A percentile compares a stretch with the other conserved stretches of the same genome.
phyloP scores from a whole-genome alignment of 2,797 vertebrate genomes.

The Enteromius unitaeniatus region DNA sequence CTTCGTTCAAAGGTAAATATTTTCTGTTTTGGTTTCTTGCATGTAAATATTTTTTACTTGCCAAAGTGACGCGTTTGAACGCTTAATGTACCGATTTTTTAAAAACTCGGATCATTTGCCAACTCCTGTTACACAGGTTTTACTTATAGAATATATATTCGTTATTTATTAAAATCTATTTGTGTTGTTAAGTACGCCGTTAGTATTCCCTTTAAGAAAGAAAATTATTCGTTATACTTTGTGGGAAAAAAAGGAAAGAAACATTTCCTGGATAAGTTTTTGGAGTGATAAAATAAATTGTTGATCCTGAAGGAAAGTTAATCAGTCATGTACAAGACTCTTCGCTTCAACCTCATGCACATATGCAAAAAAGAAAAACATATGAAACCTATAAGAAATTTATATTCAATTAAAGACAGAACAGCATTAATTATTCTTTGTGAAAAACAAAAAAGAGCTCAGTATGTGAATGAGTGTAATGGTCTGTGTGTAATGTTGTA shows the following conservation, averaged over 20 bases:
- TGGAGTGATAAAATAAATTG: neutral
- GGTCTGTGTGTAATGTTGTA: too few relatives aligned
- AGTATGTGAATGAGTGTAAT: neutral
- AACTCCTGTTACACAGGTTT: neutral
- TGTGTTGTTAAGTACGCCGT: neutral
- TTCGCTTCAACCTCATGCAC: neutral
- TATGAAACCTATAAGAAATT: neutral
- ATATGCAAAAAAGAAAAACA: neutral
- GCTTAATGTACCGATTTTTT: neutral
- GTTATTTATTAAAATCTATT: neutral
- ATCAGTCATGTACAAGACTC: neutral
- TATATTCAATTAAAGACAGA: neutral
- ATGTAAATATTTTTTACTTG: neutral
- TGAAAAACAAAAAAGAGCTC: too few relatives aligned
- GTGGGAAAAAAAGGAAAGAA: too few relatives aligned
- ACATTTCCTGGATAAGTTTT: too few relatives aligned
- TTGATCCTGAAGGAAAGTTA: neutral
- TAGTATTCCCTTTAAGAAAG: neutral
- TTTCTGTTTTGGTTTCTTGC: neutral
- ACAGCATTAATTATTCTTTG: too few relatives aligned
- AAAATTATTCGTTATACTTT: neutral
- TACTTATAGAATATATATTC: neutral
- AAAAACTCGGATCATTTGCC: neutral
- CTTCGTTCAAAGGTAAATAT: neutral
- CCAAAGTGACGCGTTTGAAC: neutral